phyloP scores from a whole-genome alignment of 1,140 invertebrate genomes.

The Mylabris phalerata region DNA sequence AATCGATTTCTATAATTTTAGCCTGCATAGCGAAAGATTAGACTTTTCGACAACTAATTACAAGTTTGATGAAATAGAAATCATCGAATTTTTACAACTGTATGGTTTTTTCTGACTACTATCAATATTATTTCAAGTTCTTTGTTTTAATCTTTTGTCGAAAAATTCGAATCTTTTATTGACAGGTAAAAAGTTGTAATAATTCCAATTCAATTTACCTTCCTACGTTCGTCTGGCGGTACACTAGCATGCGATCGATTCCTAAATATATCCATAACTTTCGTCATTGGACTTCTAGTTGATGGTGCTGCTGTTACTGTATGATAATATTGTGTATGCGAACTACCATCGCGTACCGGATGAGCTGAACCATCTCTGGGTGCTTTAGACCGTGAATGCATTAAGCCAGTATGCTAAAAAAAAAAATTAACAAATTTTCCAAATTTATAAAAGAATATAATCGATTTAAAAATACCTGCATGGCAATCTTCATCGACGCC shows the following conservation, averaged over 20 bases:
- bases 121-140: no score
- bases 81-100: no score
- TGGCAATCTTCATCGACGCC: constrained; percentile 69
- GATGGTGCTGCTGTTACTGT: constrained; percentile 54
- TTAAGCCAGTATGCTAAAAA: constrained; percentile 45
- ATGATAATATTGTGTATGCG: constrained; percentile 60
- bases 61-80: no score
- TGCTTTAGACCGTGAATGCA: constrained; percentile 39
- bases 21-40: no score
- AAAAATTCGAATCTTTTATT: no score
- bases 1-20: no score
- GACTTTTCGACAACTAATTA: no score
- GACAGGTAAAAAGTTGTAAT: no score
- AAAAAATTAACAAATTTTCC: constrained; percentile 7
- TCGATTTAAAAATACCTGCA: constrained; percentile 55
- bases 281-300: constrained; percentile 66
- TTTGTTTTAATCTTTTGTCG: no score
- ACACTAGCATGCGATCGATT: constrained; percentile 67
- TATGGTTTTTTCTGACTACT: no score
- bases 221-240: constrained; percentile 63
- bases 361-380: constrained; percentile 58
- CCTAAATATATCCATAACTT: constrained; percentile 85
- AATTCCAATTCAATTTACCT: constrained; percentile 45
- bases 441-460: neutral
- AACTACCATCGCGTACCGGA: constrained; percentile 53